Evolutionary conservation across 2,113 vertebrate genomes (phyloP).

Genomic region (Micronisus gabar): DNA sequence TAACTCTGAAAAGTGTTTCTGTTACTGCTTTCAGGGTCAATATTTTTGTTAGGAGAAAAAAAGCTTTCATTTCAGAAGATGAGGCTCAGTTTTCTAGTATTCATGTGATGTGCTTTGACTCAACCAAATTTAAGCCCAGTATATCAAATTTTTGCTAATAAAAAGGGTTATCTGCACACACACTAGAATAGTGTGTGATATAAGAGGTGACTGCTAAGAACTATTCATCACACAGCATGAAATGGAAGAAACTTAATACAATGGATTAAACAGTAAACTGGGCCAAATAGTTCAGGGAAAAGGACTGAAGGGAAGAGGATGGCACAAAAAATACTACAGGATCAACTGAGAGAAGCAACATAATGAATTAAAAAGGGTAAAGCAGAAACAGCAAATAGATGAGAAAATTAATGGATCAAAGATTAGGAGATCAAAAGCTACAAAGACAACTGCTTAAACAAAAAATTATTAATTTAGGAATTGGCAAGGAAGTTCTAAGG

Average conservation of each 20-base stretch:
- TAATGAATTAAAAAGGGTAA: neutral
- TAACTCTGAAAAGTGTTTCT: neutral
- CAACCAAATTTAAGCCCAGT: neutral
- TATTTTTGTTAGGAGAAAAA: neutral
- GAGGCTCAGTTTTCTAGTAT: neutral
- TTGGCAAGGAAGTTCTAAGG: neutral
- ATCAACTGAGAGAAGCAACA: neutral
- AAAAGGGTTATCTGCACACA: neutral
- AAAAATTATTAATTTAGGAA: conserved; percentile 2
- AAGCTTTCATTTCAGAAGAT: neutral
- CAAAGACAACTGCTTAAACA: neutral
- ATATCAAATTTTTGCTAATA: neutral
- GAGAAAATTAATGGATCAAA: conserved; percentile 19
- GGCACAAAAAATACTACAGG: neutral
- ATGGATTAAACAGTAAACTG: neutral
- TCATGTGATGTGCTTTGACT: neutral
- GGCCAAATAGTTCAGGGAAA: neutral
- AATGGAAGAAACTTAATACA: neutral
- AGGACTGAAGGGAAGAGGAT: neutral
- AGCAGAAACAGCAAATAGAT: neutral
- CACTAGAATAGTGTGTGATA: neutral
- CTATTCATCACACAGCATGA: neutral
- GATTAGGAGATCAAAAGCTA: neutral
- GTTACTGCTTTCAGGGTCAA: neutral
- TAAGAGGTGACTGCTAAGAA: neutral